Base-by-base conservation (phyloP, 1,140 invertebrate species). In the Zaprionus lachaisei region DNA sequence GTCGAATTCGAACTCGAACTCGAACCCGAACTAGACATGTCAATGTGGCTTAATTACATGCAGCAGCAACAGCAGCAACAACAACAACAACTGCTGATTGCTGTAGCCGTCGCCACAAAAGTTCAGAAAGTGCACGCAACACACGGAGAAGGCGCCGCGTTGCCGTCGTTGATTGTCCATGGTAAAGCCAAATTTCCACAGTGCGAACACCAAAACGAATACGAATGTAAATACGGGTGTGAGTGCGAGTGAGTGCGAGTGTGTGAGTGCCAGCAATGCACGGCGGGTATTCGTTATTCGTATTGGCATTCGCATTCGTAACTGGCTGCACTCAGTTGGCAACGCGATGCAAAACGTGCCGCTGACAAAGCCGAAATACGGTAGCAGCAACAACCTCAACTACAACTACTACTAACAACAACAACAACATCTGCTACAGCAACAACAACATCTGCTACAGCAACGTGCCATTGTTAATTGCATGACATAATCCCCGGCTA, bases 391-490 rank as follows among this genome's bases (percentile, higher is more conserved):
- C 81, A 79, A 80, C 70, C 61, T 11, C 70, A 44, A 41, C 63
- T 51, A 38, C 64, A 22, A 24, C 47, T 51, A 51, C 47, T 22
- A 51, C 47, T 51, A 37, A 31, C 58, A 80, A 49, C 60, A 22
- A n/a, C 67, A 62, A 61, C 74, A 31, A 24, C 54, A 77, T 7
- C 58, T 72, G 54, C 75, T 51, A 41, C 69, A 73, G 70, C 80
- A 77, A 51, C 61, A 60, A 24, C 44, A 62, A 55, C 47, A 20
- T 1, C 20, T 22, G 22, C 12, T 57, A 69, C 57, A 63, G 77
- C 84, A 84, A 76, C 81, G 72, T 90, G 81, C 81, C 85, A 89
- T 89, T 89, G 81, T 89, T 89, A 90, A 89, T 89, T 89, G 85
- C 85, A 89, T 90, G 85, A 90, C 85, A 89, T 90, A 89, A 90